phyloP scores from a whole-genome alignment of 2,113 vertebrate species.

The Odocoileus hemionus region DNA sequence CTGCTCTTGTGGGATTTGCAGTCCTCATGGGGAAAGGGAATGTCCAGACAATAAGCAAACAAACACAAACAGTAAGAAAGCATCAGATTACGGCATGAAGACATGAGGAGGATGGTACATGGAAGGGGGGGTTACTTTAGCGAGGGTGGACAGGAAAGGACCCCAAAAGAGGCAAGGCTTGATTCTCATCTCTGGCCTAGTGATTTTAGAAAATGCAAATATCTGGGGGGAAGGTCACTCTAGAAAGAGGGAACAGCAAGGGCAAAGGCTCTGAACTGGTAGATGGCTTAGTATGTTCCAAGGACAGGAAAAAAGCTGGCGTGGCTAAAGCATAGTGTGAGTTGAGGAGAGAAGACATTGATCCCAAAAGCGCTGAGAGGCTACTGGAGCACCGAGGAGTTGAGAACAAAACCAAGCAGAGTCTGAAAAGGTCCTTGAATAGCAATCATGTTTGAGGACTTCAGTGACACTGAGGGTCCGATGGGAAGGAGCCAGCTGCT shows the following conservation, averaged over 20 bases:
- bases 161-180: neutral
- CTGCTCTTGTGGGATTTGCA: neutral
- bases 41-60: neutral
- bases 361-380: neutral
- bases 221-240: neutral
- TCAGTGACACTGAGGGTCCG: fast-evolving
- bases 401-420: neutral
- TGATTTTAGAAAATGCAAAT: neutral
- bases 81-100: fast-evolving
- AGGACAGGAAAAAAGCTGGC: neutral
- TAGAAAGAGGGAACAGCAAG: neutral
- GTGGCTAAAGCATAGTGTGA: neutral
- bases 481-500: neutral
- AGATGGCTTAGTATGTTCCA: neutral
- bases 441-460: neutral
- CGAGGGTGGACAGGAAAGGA: neutral
- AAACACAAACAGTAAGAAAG: neutral
- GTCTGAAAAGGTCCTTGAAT: neutral
- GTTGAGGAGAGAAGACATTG: neutral
- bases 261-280: neutral
- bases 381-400: neutral
- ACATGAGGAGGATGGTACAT: too few species aligned
- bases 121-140: neutral
- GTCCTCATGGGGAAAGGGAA: neutral
- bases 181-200: neutral